Evolutionary conservation across 2,797 vertebrate genomes (phyloP).

Genomic region (Glyptemys insculpta): DNA sequence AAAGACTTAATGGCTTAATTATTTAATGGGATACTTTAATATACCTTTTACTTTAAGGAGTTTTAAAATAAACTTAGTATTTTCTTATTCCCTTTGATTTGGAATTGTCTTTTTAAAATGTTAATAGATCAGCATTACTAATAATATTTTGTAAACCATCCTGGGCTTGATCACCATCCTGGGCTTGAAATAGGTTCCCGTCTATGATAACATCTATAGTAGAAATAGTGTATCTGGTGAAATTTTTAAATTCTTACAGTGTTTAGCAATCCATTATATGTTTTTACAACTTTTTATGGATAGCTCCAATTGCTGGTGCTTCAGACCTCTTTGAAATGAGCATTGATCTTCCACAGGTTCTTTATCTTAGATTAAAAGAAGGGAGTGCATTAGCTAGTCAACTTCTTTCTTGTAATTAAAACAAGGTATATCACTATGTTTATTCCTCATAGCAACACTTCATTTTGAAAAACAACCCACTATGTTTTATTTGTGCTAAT

Average conservation of each 20-base stretch:
- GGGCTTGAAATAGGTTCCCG: neutral
- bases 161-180: neutral
- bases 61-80: neutral
- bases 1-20: neutral
- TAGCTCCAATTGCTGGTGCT: neutral
- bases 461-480: conserved; percentile 1
- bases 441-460: conserved; percentile 27
- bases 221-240: neutral
- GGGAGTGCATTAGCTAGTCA: neutral
- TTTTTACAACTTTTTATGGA: conserved; percentile 46
- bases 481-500: conserved; percentile 57
- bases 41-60: neutral
- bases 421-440: neutral
- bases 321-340: neutral
- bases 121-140: neutral
- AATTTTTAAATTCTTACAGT: conserved; percentile 21
- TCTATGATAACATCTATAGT: neutral
- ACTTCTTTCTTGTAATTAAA: neutral
- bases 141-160: neutral
- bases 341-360: neutral
- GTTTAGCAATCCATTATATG: conserved; percentile 5
- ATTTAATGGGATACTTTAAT: neutral
- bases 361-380: neutral
- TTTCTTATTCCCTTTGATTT: neutral
- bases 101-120: neutral